Evolutionary conservation across 2,888 invertebrate species (phyloP), one percentile per base, ranked within the genome.

Genomic region (Gisinianus flammeolus): DNA sequence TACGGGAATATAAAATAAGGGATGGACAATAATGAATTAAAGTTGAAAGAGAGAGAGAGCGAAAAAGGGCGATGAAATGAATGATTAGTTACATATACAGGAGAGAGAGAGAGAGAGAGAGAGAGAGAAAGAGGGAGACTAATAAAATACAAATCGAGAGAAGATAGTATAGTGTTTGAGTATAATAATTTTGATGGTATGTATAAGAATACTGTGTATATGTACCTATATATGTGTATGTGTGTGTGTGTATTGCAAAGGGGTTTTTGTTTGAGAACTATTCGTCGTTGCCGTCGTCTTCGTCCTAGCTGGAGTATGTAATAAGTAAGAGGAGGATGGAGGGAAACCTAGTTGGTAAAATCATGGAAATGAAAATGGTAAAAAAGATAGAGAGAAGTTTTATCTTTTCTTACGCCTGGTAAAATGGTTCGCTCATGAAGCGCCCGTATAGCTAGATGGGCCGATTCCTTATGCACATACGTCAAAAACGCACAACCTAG

Each of bases 401-500:
- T 12, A 52, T 33, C n/a, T 35, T 16, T 31, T 92, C 96, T 95
- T 88, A 98, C 97, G 95, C 97, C 97, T 89, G 97, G 96, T 90
- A 98, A 91, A 88, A 97, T 96, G 90, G 96, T 94, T 91, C 97
- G 97, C 90, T 98, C 97, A 91, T 98, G 97, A 87, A 97, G 93
- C 87, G 94, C 92, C 88, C 93, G 91, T 90, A 96, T 95, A 88
- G 96, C 95, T 89, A 92, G 93, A 87, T 95, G 91, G 86, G 97
- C 96, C 90, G 95, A 96, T 89, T 97, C 97, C 88, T 96, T 93
- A 88, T 92, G 94, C 90, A 96, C 97, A 91, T 97, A 98, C 87
- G 98, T 98, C 89, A 98, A 92, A 91, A 98, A 98, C 88, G 97
- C 97, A 91, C 97, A 98, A 89, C 97, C 97, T 97, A 91, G 16